Conservation (phyloP, 2,113 vertebrate genomes). For the Archilochus colubris region DNA sequence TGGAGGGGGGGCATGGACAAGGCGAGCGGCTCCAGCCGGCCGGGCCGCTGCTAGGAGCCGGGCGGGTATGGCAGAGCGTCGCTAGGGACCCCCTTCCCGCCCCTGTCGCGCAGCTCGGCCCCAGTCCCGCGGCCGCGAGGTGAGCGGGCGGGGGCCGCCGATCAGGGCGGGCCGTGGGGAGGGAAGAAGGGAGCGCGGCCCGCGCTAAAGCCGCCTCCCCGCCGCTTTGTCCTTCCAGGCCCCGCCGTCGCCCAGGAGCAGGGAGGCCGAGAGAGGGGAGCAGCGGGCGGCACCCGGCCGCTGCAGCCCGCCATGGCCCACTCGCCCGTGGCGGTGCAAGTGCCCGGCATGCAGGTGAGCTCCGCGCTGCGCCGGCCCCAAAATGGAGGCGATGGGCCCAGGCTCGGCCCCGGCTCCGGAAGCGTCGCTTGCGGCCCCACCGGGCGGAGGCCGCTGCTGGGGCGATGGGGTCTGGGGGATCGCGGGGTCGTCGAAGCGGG, state of each 20-base stretch:
- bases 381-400: conserved; percentile 24
- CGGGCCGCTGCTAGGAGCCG: background rate
- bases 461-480: background rate
- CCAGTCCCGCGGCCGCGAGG: conserved; percentile 25
- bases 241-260: conserved; percentile 61
- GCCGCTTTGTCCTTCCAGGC: conserved; percentile 64
- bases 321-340: conserved; percentile 85
- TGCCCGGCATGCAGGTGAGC: conserved; percentile 90
- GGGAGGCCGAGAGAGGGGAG: conserved; percentile 36
- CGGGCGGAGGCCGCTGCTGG: background rate
- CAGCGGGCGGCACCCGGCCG: conserved; percentile 19
- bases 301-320: conserved; percentile 80
- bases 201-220: background rate
- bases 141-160: background rate
- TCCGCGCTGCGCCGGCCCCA: conserved; percentile 4
- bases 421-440: background rate
- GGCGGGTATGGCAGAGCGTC: conserved; percentile 18
- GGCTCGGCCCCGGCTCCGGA: background rate
- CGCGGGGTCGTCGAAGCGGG: background rate
- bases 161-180: background rate
- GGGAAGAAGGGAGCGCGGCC: background rate
- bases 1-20: conserved; percentile 45
- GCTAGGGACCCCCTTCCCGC: background rate
- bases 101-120: conserved; percentile 26
- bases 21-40: background rate